Base-by-base conservation (phyloP, 2,113 vertebrate genomes). In the Greenwoodochromis staneri region DNA sequence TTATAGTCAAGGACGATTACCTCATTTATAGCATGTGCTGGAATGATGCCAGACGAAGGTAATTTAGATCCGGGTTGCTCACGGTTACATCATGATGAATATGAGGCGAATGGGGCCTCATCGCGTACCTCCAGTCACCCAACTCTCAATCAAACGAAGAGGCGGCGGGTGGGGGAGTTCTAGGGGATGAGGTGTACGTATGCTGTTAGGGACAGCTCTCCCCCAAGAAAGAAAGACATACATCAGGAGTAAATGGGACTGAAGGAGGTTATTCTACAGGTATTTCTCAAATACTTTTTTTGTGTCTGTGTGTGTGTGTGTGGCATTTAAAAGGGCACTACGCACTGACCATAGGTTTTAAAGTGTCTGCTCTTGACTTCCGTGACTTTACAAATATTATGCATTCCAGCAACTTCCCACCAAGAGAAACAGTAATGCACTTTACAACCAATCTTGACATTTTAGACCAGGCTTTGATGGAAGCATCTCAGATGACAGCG, bases 1-100 rank as follows among this genome's bases (percentile, higher is more conserved):
- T 99, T 99, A 99, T 99, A 99, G 98, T 99, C 99, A 99, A 99
- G 99, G 99, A 98, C 98, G 98, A 99, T 99, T 99, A 99, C 97
- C 98, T 99, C 98, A 99, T 99, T 99, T 99, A 99, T 98, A 98
- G 98, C 97, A 97, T 96, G 97, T 97, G 96, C 95, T 99, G 99
- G 99, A 99, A 97, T 97, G 96, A 97, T 98, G 98, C 99, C 99
- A 99, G 98, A 97, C 92, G 97, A 98, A 98, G 98, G 98, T 98
- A 99, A 99, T 99, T 99, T 98, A 98, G 97, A 97, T 97, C 96
- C 96, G 96, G 96, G 96, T 97, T 98, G 97, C 97, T 98, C 97
- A 98, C 97, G 98, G 98, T 99, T 98, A 98, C 98, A 98, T 97
- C 97, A 97, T 99, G 98, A 99, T 98, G 97, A 97, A 99, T 99